Evolutionary conservation across 2,113 vertebrate species (phyloP).

Genomic region (Callocephalon fimbriatum): DNA sequence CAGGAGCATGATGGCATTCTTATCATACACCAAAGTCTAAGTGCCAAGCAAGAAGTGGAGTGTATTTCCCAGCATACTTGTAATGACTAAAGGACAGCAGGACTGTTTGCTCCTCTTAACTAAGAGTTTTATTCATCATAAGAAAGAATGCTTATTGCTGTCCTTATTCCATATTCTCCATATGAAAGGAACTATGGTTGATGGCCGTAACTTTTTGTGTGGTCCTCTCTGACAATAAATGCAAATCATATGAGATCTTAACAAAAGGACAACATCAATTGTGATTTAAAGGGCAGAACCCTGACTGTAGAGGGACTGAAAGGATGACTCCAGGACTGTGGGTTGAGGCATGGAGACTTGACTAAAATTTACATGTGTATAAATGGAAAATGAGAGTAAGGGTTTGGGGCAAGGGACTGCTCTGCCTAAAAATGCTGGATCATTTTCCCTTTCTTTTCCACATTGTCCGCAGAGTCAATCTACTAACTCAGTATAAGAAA

Average conservation of each 20-base stretch:
- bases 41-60: not conserved
- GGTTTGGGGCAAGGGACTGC: not conserved
- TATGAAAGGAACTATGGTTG: not conserved
- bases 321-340: not conserved
- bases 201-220: not conserved
- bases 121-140: not conserved
- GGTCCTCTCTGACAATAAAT: not conserved
- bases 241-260: not conserved
- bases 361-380: not conserved
- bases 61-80: not conserved
- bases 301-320: not conserved
- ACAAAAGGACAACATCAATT: not conserved
- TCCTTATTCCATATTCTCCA: not conserved
- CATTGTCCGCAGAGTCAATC: not conserved
- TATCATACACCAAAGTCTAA: not conserved
- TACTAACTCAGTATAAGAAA: not conserved
- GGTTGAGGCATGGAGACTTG: not conserved
- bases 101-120: not conserved
- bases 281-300: not conserved
- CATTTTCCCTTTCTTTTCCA: not conserved
- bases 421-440: not conserved
- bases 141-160: not conserved
- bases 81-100: not conserved
- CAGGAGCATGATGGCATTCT: not conserved
- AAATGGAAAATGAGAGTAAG: not conserved